Conservation (phyloP, 2,113 vertebrate genomes). For the Chaetodon trifascialis region DNA sequence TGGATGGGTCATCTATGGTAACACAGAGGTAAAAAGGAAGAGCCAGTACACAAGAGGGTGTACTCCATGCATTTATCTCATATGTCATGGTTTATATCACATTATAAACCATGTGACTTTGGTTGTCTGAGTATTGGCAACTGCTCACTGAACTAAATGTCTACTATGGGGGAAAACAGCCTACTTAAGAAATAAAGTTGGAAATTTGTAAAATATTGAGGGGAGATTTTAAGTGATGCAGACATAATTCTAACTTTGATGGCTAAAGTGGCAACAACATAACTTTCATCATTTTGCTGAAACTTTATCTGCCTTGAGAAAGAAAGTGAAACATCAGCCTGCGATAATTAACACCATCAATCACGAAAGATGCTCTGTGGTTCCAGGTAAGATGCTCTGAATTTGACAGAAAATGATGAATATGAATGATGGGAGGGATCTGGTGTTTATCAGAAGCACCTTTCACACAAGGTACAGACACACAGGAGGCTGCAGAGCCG, state of each 20-base stretch:
- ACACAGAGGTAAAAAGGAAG: not conserved
- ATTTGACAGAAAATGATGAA: slow-evolving; percentile 62
- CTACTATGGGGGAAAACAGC: slow-evolving; percentile 7
- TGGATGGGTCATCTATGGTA: not conserved
- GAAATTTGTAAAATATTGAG: slow-evolving; percentile 19
- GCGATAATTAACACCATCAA: slow-evolving; percentile 72
- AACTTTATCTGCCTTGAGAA: slow-evolving; percentile 68
- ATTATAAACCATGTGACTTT: not conserved
- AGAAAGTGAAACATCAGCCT: slow-evolving; percentile 65
- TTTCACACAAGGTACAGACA: slow-evolving; percentile 50
- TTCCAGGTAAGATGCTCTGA: slow-evolving; percentile 59
- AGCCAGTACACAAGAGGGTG: not conserved
- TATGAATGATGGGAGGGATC: slow-evolving; percentile 57
- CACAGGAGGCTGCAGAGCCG: slow-evolving; percentile 41
- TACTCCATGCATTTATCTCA: not conserved
- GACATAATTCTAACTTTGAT: slow-evolving; percentile 32
- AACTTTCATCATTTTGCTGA: slow-evolving; percentile 41
- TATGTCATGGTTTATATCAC: not conserved
- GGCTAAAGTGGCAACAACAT: slow-evolving; percentile 22
- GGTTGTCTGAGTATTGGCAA: not conserved
- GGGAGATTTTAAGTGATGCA: slow-evolving; percentile 8
- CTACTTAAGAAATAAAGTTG: slow-evolving; percentile 17
- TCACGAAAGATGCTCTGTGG: slow-evolving; percentile 57
- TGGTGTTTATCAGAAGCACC: slow-evolving; percentile 54
- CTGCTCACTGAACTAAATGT: not conserved